phyloP scores from a whole-genome alignment of 2,113 vertebrate species.

The Phoxinus phoxinus region DNA sequence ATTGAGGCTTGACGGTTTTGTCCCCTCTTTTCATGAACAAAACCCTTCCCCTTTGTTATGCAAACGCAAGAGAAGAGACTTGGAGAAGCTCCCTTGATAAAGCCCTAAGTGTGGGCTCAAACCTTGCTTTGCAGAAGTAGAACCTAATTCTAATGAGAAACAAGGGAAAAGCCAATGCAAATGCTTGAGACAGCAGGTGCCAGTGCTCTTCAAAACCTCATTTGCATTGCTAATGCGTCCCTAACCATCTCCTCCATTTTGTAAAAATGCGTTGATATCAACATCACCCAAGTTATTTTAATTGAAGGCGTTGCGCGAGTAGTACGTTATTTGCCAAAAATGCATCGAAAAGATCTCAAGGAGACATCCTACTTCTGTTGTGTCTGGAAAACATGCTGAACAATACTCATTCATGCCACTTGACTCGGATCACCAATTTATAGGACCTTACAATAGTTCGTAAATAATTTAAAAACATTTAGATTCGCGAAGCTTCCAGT shows the following conservation, averaged over 20 bases:
- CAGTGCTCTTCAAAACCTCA: conserved; percentile 64
- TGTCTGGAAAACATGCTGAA: conserved; percentile 56
- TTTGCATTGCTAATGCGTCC: conserved; percentile 67
- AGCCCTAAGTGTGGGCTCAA: conserved; percentile 50
- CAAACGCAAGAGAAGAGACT: conserved; percentile 52
- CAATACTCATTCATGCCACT: conserved; percentile 38
- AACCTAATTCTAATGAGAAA: conserved; percentile 61
- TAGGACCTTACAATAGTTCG: not conserved
- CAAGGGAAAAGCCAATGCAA: conserved; percentile 61
- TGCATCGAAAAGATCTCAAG: conserved; percentile 25
- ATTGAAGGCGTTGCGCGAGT: conserved; percentile 9
- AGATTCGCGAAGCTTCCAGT: not conserved
- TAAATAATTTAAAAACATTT: not conserved
- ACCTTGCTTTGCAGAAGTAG: conserved; percentile 54
- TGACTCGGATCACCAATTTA: not conserved
- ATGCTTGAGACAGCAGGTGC: conserved; percentile 68
- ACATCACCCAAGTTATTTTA: conserved; percentile 31
- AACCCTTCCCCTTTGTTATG: conserved; percentile 64
- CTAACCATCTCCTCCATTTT: conserved; percentile 56
- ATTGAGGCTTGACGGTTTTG: conserved; percentile 60
- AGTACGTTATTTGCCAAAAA: conserved; percentile 6
- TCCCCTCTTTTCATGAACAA: conserved; percentile 51
- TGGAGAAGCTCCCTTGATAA: conserved; percentile 52
- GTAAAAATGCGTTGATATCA: conserved; percentile 50
- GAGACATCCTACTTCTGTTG: conserved; percentile 50